phyloP scores from a whole-genome alignment of 2,113 vertebrate species.

The Gopherus evgoodei region DNA sequence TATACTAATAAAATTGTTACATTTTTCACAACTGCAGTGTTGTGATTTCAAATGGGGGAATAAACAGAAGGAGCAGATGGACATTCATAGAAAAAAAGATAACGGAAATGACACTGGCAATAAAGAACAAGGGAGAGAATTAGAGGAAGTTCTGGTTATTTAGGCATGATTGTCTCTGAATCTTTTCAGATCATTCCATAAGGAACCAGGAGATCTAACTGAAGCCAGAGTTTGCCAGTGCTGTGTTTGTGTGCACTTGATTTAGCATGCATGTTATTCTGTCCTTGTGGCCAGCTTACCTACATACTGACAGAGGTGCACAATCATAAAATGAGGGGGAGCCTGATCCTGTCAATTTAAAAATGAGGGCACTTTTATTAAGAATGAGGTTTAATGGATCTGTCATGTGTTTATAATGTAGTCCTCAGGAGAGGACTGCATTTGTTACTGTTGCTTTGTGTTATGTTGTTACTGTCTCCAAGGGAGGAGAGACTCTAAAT shows the following conservation, averaged over 20 bases:
- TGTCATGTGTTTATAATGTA: not conserved
- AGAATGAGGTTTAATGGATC: rapidly evolving
- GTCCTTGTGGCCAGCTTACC: not conserved
- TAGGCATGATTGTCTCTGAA: not conserved
- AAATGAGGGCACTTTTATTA: not conserved
- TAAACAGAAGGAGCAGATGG: not conserved
- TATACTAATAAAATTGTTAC: rapidly evolving
- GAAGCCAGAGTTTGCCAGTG: not conserved
- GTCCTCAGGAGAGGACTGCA: slow-evolving; percentile 21
- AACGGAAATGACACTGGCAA: not conserved
- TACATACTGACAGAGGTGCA: not conserved
- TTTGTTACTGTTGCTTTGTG: rapidly evolving
- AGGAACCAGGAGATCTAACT: not conserved
- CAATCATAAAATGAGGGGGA: not conserved
- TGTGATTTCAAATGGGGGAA: not conserved
- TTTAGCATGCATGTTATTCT: rapidly evolving
- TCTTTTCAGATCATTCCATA: not conserved
- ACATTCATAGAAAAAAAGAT: not conserved
- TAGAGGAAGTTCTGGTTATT: not conserved
- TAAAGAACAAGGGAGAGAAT: not conserved
- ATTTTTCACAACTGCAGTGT: not conserved
- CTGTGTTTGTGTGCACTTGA: rapidly evolving
- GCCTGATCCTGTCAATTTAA: rapidly evolving
- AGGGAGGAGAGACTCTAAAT: rapidly evolving
- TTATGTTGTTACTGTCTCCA: not conserved